These are phyloP conservation scores for Odocoileus hemionus DNA, from an alignment of 2,113 vertebrate species.

Conservation along the genomic window DNA sequence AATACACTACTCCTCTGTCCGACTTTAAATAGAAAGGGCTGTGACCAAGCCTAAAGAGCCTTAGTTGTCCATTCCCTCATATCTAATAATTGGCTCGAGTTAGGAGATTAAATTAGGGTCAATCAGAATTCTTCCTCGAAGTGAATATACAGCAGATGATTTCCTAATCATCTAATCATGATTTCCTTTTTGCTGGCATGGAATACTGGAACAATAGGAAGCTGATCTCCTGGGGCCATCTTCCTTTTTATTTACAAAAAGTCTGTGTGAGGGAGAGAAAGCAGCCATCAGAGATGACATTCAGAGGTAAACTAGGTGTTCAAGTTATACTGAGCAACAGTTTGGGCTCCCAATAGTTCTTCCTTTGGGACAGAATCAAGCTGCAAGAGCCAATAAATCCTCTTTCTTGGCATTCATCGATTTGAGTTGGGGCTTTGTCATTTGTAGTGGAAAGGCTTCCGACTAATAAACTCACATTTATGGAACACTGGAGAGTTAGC, in stretches of 20 bases:
- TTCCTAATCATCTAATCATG: too few relatives aligned
- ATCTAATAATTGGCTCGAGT: not conserved
- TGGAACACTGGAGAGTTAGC: conserved; percentile 36
- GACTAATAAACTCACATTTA: conserved; percentile 55
- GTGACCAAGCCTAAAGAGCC: not conserved
- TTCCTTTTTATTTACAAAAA: not conserved
- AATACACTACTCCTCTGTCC: not conserved
- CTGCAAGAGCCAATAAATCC: not conserved
- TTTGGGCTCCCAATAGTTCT: not conserved
- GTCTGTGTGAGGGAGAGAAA: not conserved
- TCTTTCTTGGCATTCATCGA: not conserved
- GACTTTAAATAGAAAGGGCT: not conserved
- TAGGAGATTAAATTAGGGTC: not conserved
- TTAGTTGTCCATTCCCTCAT: not conserved
- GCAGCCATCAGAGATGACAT: not conserved
- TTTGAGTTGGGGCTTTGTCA: conserved; percentile 33
- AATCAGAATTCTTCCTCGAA: not conserved
- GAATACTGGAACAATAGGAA: not conserved
- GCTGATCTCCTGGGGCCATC: not conserved
- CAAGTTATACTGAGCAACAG: not conserved
- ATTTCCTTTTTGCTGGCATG: not conserved
- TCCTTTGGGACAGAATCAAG: not conserved
- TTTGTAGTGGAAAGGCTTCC: conserved; percentile 25
- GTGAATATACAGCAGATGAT: not conserved
- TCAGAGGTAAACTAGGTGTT: not conserved